Evolutionary conservation across 1,140 invertebrate genomes (phyloP), one percentile per base, ranked within the genome.

Genomic region (Tenebrio molitor): DNA sequence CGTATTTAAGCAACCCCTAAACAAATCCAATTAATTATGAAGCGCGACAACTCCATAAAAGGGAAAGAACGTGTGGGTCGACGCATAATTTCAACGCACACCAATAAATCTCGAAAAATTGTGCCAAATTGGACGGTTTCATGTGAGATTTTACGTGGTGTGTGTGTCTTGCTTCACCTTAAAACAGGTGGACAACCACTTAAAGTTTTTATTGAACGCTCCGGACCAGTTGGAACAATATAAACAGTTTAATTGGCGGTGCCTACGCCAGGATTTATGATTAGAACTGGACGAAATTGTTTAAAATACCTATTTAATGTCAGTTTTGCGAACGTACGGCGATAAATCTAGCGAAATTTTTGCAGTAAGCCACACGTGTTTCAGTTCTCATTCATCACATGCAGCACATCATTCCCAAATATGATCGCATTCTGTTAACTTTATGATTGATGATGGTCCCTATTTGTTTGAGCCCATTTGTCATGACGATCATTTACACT

Each of bases 401-500:
- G 50, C 50, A 58, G 50, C 50, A 29, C 50, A 58, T 58, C 50
- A 58, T 58, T 58, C 15, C 50, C 23, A 58, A 58, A 58, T 58
- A 58, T 58, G 50, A 58, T 58, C 50, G 50, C 23, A 29, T 58
- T 58, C 50, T 58, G 50, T 58, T 53, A 53, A 53, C 19, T 53
- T 53, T 10, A 29, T 58, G 64, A 66, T 66, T 66, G 64, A 66
- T 66, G 64, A 66, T 66, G 23, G 64, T 23, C 19, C 29, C 64
- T 66, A 66, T 66, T 66, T 66, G 64, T 66, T 66, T 25, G 42
- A 42, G 39, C 36, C 23, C 64, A 66, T 66, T 66, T 66, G 64
- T 66, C 64, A 66, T n/a, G 19, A 66, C 64, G 64, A 66, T 66
- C 64, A 66, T 66, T 66, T 44, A 66, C 64, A 66, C 64, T 66